These are phyloP conservation scores for Prochilodus magdalenae DNA, from an alignment of 2,113 vertebrate species.

Conservation along the genomic window DNA sequence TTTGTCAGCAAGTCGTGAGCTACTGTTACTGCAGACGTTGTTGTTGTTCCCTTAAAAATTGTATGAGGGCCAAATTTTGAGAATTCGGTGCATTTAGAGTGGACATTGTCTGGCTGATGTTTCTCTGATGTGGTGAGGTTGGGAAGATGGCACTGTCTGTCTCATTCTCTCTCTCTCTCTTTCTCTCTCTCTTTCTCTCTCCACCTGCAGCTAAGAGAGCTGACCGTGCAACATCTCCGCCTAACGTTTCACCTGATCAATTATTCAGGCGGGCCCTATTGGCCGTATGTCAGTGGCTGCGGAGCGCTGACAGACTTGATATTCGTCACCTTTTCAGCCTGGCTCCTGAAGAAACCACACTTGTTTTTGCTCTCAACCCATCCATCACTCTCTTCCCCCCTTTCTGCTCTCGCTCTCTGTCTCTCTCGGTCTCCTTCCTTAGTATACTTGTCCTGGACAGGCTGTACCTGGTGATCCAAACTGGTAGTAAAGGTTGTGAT, in stretches of 20 bases:
- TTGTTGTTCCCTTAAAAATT: not conserved
- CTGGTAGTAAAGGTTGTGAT: conserved; percentile 5
- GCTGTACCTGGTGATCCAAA: conserved; percentile 27
- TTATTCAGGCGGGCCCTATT: conserved; percentile 85
- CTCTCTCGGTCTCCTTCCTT: not conserved
- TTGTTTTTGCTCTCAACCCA: conserved; percentile 8
- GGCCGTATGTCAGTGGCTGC: conserved; percentile 78
- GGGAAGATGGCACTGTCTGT: not conserved
- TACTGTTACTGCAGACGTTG: not conserved
- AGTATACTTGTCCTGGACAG: not conserved
- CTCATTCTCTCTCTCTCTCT: conserved; percentile 32
- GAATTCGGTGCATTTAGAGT: not conserved
- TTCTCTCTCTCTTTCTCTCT: conserved; percentile 25
- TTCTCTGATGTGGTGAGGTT: not conserved
- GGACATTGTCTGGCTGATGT: conserved; percentile 5
- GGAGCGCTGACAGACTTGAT: conserved; percentile 75
- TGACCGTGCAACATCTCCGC: conserved; percentile 64
- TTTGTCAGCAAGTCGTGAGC: not conserved
- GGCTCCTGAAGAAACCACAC: conserved; percentile 70
- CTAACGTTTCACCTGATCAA: conserved; percentile 84
- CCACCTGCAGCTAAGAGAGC: conserved; percentile 43
- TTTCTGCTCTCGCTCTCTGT: conserved; percentile 49
- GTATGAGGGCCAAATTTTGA: conserved; percentile 14
- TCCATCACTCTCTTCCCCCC: conserved; percentile 52
- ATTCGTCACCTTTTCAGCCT: conserved; percentile 81